These are phyloP conservation scores for Macrostomum cliftonense DNA, from an alignment of 2,888 invertebrate species.

Conservation along the genomic window DNA sequence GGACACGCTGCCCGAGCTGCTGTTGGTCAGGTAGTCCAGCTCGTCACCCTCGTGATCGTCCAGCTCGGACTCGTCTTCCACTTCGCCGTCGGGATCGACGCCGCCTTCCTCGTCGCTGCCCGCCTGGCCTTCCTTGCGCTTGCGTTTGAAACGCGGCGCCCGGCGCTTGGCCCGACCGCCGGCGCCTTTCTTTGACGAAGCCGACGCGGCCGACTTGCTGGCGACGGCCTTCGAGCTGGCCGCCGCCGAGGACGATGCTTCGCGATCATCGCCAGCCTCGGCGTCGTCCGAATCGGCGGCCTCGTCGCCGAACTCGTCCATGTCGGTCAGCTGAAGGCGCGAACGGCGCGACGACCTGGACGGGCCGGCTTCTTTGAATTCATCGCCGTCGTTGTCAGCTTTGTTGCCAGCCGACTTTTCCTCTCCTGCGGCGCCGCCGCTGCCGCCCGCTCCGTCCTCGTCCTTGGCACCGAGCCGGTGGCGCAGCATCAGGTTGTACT, in stretches of 20 bases:
- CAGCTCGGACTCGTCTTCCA: constrained; percentile 6
- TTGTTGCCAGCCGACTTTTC: constrained; percentile 42
- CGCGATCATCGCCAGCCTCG: constrained; percentile 13
- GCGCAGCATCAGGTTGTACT: constrained; percentile 76
- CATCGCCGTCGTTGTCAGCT: background rate
- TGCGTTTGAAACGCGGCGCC: too few relatives aligned
- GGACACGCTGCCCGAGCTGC: constrained; percentile 9
- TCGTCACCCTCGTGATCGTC: constrained; percentile 9
- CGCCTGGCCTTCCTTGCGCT: background rate
- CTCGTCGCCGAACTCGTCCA: constrained; percentile 6
- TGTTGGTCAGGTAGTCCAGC: constrained; percentile 10
- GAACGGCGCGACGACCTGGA: background rate
- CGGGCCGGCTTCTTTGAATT: background rate
- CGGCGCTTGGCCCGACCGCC: background rate
- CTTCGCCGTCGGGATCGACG: constrained; percentile 3
- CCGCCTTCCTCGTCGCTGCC: background rate
- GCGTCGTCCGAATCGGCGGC: constrained; percentile 18
- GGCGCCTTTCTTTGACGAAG: constrained; percentile 2
- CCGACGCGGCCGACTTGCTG: background rate
- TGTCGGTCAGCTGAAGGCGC: constrained; percentile 4
- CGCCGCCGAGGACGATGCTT: constrained; percentile 39
- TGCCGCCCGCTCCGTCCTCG: constrained; percentile 47
- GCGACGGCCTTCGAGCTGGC: constrained; percentile 1
- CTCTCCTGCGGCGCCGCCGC: constrained; percentile 50
- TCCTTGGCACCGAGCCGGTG: constrained; percentile 61